Percentiles rank a stretch among this genome's conserved stretches.
Conservation (phyloP, 2,113 vertebrate genomes). For the Charina bottae region DNA sequence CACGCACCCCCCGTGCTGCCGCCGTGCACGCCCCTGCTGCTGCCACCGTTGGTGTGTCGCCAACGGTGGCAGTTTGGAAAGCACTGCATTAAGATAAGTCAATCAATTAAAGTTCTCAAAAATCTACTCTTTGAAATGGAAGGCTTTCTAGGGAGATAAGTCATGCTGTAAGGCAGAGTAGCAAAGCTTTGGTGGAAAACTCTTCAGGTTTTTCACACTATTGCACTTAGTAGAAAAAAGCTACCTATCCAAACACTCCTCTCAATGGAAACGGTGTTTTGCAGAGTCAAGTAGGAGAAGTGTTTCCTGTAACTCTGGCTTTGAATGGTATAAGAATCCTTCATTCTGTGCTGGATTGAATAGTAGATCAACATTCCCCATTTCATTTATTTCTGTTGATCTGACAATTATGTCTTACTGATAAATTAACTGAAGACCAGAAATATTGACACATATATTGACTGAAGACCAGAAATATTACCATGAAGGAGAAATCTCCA, state of each 20-base stretch:
- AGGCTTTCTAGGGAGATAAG: slow-evolving; percentile 31
- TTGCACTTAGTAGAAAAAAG: slow-evolving; percentile 57
- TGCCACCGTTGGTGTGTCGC: too few species aligned
- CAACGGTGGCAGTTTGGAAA: too few species aligned
- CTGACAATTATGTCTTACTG: not conserved
- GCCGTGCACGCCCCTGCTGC: too few species aligned
- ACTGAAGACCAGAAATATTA: not conserved
- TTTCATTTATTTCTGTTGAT: slow-evolving; percentile 15
- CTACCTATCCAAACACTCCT: slow-evolving; percentile 48
- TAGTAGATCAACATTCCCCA: slow-evolving; percentile 36
- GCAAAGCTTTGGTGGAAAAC: slow-evolving; percentile 20
- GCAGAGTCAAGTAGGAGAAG: slow-evolving; percentile 6
- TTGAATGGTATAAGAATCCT: not conserved
- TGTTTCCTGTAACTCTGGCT: not conserved
- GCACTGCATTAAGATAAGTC: not conserved
- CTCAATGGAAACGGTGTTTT: slow-evolving; percentile 1
- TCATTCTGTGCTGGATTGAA: slow-evolving; percentile 4
- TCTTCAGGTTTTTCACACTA: slow-evolving; percentile 57
- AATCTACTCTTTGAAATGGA: slow-evolving; percentile 2
- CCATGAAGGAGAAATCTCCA: not conserved
- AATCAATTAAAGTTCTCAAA: slow-evolving; percentile 37
- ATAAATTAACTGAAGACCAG: not conserved
- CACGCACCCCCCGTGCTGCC: too few species aligned
- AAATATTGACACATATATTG: not conserved
- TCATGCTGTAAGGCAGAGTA: slow-evolving; percentile 29